Percentiles rank a stretch among this genome's conserved stretches.
Evolutionary conservation across 2,888 invertebrate genomes (phyloP).

Genomic region (Antheraea assamensis): DNA sequence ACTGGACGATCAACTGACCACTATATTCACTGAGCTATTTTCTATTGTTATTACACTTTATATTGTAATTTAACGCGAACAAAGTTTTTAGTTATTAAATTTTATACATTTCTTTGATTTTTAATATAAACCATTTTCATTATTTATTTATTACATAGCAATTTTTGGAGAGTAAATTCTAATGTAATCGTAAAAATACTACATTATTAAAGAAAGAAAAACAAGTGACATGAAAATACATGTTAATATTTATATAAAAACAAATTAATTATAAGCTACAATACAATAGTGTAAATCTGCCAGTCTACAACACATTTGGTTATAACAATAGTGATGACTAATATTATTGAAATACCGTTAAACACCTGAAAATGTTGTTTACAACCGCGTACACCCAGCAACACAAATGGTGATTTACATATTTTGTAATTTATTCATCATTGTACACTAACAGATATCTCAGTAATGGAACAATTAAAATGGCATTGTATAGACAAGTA

Average conservation of each 20-base stretch:
- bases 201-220: neutral
- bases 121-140: no score
- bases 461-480: constrained; percentile 44
- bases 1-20: no score
- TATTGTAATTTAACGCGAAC: no score
- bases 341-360: neutral
- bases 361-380: constrained; percentile 22
- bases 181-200: neutral
- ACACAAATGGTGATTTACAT: constrained; percentile 30
- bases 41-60: no score
- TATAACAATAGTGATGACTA: constrained; percentile 1
- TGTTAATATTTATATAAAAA: neutral
- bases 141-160: no score
- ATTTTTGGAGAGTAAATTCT: no score
- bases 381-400: constrained; percentile 20
- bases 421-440: constrained; percentile 36
- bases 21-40: no score
- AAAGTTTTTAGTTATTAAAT: no score
- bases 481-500: constrained; percentile 34
- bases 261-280: neutral
- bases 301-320: neutral
- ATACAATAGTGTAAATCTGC: neutral
- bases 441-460: constrained; percentile 25
- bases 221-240: neutral
- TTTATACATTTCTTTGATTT: no score